phyloP scores from a whole-genome alignment of 2,888 invertebrate species.

The Pachydiplax longipennis region DNA sequence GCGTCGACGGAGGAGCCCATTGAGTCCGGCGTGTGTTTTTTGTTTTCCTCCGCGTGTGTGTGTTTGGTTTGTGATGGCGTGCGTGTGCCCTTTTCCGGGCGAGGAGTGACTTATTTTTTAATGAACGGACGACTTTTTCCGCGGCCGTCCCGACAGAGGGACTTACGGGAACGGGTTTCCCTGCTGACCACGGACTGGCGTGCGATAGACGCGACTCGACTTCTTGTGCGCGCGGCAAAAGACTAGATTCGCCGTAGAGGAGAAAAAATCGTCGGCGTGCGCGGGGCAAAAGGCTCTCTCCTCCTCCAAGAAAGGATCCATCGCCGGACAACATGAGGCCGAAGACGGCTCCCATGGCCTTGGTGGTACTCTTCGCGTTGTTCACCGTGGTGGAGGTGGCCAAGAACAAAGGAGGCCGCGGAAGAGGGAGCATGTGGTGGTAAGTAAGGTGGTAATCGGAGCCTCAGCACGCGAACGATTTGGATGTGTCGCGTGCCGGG shows the following conservation, averaged over 20 bases:
- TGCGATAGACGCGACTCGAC: neutral
- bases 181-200: neutral
- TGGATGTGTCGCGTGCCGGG: neutral
- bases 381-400: conserved; percentile 59
- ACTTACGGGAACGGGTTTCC: neutral
- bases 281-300: neutral
- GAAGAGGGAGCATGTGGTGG: conserved; percentile 93
- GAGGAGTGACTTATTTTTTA: neutral
- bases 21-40: neutral
- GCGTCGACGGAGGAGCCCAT: neutral
- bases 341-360: conserved; percentile 53
- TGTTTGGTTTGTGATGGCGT: neutral
- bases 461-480: neutral
- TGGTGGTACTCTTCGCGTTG: conserved; percentile 62
- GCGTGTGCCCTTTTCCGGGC: neutral
- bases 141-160: neutral
- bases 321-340: conserved; percentile 16
- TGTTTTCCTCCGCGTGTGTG: neutral
- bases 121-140: neutral
- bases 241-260: neutral
- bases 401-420: conserved; percentile 73
- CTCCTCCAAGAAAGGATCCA: neutral
- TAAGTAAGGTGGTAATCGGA: conserved; percentile 63
- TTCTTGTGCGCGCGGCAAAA: neutral
- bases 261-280: neutral